phyloP scores from a whole-genome alignment of 2,113 vertebrate species.

The Pseudolaguvia tuberculata region DNA sequence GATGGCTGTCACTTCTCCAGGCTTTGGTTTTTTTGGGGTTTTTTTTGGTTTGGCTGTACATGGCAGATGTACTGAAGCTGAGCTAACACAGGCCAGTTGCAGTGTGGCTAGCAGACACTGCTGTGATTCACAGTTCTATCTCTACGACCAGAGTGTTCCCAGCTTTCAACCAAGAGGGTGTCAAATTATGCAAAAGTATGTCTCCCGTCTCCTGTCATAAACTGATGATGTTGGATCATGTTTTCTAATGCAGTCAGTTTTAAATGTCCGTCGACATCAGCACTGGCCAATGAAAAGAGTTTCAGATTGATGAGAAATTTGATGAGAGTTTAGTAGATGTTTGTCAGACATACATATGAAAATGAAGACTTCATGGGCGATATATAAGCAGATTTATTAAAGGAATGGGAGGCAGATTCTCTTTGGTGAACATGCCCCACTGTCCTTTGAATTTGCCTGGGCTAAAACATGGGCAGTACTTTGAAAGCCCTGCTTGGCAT shows the following conservation, averaged over 20 bases:
- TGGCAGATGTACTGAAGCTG: slow-evolving; percentile 45
- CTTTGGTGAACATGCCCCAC: slow-evolving; percentile 59
- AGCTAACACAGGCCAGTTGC: slow-evolving; percentile 54
- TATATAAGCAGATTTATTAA: slow-evolving; percentile 73
- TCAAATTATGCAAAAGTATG: slow-evolving; percentile 70
- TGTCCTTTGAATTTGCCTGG: slow-evolving; percentile 73
- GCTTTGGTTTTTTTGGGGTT: too few relatives aligned
- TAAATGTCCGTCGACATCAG: slow-evolving; percentile 34
- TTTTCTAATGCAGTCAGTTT: slow-evolving; percentile 49
- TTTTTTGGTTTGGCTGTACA: slow-evolving; percentile 38
- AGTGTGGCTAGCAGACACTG: slow-evolving; percentile 53
- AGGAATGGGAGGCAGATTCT: slow-evolving; percentile 71
- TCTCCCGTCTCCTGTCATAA: slow-evolving; percentile 56
- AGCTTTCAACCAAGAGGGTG: slow-evolving; percentile 59
- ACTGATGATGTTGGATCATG: slow-evolving; percentile 53
- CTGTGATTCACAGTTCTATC: slow-evolving; percentile 52
- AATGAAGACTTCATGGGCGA: slow-evolving; percentile 60
- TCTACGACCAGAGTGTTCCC: slow-evolving; percentile 60
- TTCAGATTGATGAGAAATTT: slow-evolving; percentile 60
- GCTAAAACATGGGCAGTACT: slow-evolving; percentile 66
- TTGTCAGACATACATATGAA: slow-evolving; percentile 57
- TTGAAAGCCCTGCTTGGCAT: slow-evolving; percentile 73
- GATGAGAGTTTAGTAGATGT: slow-evolving; percentile 62
- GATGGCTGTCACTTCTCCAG: slow-evolving; percentile 13
- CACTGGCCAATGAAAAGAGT: slow-evolving; percentile 44